Conservation (phyloP, 1,140 invertebrate genomes). For the Lithobius niger region DNA sequence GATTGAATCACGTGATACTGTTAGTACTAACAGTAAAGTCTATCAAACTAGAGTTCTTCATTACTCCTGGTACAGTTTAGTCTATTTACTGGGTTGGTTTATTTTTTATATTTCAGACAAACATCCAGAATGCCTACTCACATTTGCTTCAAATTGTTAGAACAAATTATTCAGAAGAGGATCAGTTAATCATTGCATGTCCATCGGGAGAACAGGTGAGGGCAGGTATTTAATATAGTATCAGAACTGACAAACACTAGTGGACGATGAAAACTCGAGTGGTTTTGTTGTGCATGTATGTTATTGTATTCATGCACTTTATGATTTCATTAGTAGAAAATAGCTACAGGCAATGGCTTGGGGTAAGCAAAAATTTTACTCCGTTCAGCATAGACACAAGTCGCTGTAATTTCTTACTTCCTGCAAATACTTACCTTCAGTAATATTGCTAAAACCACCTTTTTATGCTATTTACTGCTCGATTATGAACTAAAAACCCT, state of each 20-base stretch:
- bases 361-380: no score
- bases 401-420: no score
- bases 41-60: not conserved
- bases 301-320: not conserved
- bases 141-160: conserved; percentile 63
- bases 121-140: conserved; percentile 69
- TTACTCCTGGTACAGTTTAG: no score
- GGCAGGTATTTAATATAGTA: no score
- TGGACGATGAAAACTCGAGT: not conserved
- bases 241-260: not conserved
- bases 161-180: conserved; percentile 61
- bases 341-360: not conserved
- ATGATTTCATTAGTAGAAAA: not conserved
- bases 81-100: conserved; percentile 11
- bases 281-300: not conserved
- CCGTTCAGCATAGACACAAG: no score
- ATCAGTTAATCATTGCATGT: conserved; percentile 66
- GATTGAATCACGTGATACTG: not conserved
- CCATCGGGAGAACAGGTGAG: conserved; percentile 81
- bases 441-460: no score
- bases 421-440: no score
- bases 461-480: no score
- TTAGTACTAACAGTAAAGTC: not conserved
- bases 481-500: no score
- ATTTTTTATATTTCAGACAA: conserved; percentile 54